Evolutionary conservation across 2,113 vertebrate genomes (phyloP).

Genomic region (Chloropsis cyanopogon): DNA sequence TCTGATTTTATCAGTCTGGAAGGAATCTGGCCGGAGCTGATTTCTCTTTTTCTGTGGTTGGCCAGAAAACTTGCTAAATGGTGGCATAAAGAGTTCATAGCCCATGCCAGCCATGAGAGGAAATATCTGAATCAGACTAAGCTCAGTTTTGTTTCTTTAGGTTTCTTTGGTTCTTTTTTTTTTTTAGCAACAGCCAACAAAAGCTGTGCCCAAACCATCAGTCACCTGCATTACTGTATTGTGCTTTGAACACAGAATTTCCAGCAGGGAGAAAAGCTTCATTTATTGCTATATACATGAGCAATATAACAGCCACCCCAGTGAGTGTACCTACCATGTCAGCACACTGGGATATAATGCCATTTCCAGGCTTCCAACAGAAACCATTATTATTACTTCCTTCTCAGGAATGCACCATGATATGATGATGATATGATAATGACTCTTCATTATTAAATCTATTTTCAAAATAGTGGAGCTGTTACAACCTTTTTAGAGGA

Average conservation of each 20-base stretch:
- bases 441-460: not conserved
- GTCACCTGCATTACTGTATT: not conserved
- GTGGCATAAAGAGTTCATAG: not conserved
- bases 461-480: not conserved
- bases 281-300: not conserved
- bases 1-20: not conserved
- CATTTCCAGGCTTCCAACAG: not conserved
- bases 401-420: not conserved
- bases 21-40: not conserved
- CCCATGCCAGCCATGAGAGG: fast-evolving
- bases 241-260: not conserved
- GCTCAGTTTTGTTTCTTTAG: not conserved
- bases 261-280: not conserved
- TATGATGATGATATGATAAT: not conserved
- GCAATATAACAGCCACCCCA: not conserved
- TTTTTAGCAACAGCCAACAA: not conserved
- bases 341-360: not conserved
- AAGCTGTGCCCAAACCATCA: not conserved
- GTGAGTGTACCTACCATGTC: not conserved
- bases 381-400: not conserved
- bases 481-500: not conserved
- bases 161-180: no score
- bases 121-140: not conserved
- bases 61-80: not conserved
- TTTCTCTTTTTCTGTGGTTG: not conserved